Percentiles rank a stretch among this genome's conserved stretches.
phyloP scores from a whole-genome alignment of 2,113 vertebrate genomes.

The Sialia sialis region DNA sequence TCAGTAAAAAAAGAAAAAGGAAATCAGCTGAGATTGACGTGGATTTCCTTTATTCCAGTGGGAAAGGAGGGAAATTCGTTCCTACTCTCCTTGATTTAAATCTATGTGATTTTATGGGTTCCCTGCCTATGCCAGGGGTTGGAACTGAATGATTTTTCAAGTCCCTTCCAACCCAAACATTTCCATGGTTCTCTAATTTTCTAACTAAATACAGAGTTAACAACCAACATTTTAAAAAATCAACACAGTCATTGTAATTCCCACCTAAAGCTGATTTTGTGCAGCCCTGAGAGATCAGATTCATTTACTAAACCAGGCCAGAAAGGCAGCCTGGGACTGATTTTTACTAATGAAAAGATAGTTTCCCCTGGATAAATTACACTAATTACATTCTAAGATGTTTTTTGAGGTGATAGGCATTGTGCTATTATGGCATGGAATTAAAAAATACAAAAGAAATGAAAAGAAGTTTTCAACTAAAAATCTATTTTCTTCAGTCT shows the following conservation, averaged over 20 bases:
- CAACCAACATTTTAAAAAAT: background rate
- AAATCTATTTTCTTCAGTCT: background rate
- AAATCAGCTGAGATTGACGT: background rate
- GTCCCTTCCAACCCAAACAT: background rate
- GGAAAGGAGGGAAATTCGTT: background rate
- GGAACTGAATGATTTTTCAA: background rate
- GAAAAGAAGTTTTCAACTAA: background rate
- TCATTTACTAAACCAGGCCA: background rate
- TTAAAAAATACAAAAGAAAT: background rate
- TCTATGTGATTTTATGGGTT: background rate
- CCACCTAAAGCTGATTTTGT: background rate
- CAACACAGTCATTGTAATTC: background rate
- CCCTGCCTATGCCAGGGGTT: background rate
- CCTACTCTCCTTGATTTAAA: background rate
- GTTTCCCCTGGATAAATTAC: background rate
- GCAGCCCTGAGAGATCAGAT: background rate
- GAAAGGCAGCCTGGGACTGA: background rate
- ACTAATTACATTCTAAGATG: background rate
- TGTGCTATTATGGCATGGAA: background rate
- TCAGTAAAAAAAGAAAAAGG: background rate
- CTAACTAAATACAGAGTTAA: background rate
- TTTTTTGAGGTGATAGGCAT: background rate
- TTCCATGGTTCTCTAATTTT: background rate
- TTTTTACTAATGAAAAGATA: background rate
- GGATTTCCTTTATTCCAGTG: background rate